Evolutionary conservation across 1,140 invertebrate genomes (phyloP).

Genomic region (Uloborus diversus): DNA sequence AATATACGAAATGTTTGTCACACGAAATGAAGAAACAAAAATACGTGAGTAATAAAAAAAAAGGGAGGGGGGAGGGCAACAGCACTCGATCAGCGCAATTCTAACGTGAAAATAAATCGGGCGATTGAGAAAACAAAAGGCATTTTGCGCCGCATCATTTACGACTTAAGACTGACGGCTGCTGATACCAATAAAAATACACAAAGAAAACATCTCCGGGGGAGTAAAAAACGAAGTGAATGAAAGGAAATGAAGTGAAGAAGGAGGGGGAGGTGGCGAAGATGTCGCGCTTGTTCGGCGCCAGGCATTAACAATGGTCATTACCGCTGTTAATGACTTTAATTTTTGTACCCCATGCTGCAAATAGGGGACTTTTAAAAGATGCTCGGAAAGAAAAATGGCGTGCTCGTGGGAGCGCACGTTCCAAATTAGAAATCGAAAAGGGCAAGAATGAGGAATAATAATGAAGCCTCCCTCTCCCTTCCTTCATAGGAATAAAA

Average conservation of each 20-base stretch:
- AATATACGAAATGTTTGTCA: too few relatives aligned
- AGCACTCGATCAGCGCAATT: conserved; percentile 37
- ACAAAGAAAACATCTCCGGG: not conserved
- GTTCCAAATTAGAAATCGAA: conserved; percentile 31
- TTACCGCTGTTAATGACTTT: conserved; percentile 46
- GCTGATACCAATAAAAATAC: not conserved
- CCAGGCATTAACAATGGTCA: conserved; percentile 47
- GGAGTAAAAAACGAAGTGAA: conserved; percentile 3
- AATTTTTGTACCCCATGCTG: conserved; percentile 50
- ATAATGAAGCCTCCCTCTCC: not conserved
- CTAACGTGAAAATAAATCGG: conserved; percentile 51
- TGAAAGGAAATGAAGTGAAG: conserved; percentile 45
- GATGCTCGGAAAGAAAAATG: conserved; percentile 39
- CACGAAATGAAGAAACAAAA: too few relatives aligned
- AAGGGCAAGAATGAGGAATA: not conserved
- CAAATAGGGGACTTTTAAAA: conserved; percentile 29
- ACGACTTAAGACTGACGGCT: conserved; percentile 17
- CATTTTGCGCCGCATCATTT: conserved; percentile 41
- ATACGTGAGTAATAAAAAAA: too few relatives aligned
- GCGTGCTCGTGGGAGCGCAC: conserved; percentile 2
- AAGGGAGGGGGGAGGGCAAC: too few relatives aligned
- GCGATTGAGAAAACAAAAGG: conserved; percentile 38
- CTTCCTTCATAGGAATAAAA: too few relatives aligned
- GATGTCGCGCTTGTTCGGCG: conserved; percentile 27
- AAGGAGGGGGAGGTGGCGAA: conserved; percentile 13